A percentile compares a stretch with the other conserved stretches of the same genome.
phyloP scores from a whole-genome alignment of 2,113 vertebrate genomes.

The Bubo blakistoni region DNA sequence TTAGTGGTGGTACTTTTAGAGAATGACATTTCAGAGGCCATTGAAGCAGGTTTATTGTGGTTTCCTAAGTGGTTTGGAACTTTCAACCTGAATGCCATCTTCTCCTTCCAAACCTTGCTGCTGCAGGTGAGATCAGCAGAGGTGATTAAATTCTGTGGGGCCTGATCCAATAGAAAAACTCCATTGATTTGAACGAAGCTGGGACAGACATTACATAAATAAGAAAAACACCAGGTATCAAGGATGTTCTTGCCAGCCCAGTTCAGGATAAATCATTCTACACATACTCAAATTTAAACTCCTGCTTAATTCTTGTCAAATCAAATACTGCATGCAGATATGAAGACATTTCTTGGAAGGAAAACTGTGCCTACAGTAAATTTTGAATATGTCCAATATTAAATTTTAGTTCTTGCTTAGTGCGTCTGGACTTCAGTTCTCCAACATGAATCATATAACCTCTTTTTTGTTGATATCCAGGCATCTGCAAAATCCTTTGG shows the following conservation, averaged over 20 bases:
- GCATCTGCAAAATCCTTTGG: background rate
- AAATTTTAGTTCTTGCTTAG: background rate
- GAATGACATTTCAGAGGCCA: background rate
- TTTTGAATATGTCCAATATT: background rate
- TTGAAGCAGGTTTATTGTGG: background rate
- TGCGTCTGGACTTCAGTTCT: background rate
- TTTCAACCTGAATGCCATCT: background rate
- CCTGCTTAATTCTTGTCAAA: background rate
- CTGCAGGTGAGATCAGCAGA: background rate
- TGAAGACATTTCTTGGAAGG: background rate
- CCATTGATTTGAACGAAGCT: background rate
- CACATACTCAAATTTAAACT: background rate
- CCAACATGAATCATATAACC: background rate
- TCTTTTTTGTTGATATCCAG: background rate
- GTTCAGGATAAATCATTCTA: background rate
- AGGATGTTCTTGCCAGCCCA: background rate
- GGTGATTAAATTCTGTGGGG: background rate
- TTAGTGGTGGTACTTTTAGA: background rate
- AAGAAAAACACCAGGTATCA: background rate
- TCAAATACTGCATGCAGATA: background rate
- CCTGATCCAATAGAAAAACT: background rate
- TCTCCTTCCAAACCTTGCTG: background rate
- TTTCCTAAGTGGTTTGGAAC: background rate
- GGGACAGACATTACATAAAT: background rate
- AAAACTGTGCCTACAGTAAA: background rate